Evolutionary conservation across 1,140 invertebrate species (phyloP), one percentile per base, ranked within the genome.

Genomic region (Drosophila arawakana): DNA sequence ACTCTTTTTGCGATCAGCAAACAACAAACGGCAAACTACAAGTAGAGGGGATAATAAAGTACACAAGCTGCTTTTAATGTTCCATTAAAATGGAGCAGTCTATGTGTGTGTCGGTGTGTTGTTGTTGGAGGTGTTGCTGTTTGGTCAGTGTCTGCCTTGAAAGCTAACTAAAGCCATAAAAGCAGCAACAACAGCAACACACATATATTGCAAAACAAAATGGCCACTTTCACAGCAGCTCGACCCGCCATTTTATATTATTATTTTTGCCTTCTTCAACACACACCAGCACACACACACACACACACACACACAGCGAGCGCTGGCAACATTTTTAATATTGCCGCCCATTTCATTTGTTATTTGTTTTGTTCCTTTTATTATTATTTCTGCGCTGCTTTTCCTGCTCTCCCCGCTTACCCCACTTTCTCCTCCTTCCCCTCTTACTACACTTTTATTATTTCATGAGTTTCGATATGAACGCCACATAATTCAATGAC

Each of bases 51-150:
- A 70, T 35, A 61, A 70, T 70, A 74, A 74, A 74, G 72, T 70
- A 74, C 78, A 68, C 81, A 85, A 85, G 81, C 82, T 86, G 83
- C 83, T 88, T 80, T 86, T 86, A 88, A 86, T 86, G 79, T 86
- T 71, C 76, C 83, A 82, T 82, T 86, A 79, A 86, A 82, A 81
- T 68, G 77, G 69, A 70, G 63, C 74, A 37, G 10, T 50, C 41
- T 54, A 6, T 57, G 58, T 52, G 30, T 73, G 55, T 60, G 21
- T 46, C 44, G 52, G 41, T 74, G 59, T 59, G 18, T 54, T 77
- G 50, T 39, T 41, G 13, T 39, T 80, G 74, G 69, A 61, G 60
- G 37, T 77, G 69, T 34, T 62, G 73, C 52, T 73, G 63, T 73
- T 73, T 54, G 69, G 68, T 49, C 73, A 76, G 69, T 57, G 68